Percentiles rank a stretch among this genome's conserved stretches.
These are phyloP conservation scores for Sphaerodactylus townsendi DNA, from an alignment of 2,113 vertebrate species.

Conservation along the genomic window DNA sequence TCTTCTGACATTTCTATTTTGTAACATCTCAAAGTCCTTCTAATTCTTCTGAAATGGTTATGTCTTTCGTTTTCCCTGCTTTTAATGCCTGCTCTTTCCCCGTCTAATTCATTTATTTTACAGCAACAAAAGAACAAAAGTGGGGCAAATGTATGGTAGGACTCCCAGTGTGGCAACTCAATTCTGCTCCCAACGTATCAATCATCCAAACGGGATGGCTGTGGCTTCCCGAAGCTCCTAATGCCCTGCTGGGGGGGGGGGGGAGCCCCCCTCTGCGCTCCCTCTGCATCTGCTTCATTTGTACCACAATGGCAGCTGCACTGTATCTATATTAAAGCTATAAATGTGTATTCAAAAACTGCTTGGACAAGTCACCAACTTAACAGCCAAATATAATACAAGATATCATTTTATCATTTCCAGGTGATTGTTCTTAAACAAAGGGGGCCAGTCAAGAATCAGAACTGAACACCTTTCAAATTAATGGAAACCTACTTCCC, in stretches of 20 bases:
- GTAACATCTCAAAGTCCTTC: background rate
- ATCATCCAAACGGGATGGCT: background rate
- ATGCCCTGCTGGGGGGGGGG: background rate
- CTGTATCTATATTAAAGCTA: slow-evolving; percentile 10
- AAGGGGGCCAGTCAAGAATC: background rate
- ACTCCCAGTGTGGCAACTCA: too few species aligned
- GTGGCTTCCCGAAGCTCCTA: background rate
- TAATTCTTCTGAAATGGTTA: background rate
- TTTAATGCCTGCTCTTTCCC: background rate
- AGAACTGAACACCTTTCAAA: background rate
- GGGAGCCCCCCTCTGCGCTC: too few species aligned
- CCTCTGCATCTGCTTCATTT: background rate
- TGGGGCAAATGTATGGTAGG: background rate
- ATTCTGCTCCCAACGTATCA: background rate
- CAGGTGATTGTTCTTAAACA: background rate
- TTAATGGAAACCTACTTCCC: background rate
- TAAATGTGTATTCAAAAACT: background rate
- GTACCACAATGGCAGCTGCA: background rate
- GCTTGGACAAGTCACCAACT: slow-evolving; percentile 2
- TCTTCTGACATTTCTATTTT: background rate
- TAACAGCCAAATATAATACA: slow-evolving; percentile 26
- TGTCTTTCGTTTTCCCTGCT: background rate
- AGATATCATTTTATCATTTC: slow-evolving; percentile 26
- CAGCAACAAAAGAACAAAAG: background rate
- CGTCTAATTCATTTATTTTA: background rate